These are phyloP conservation scores for Equus przewalskii DNA, from an alignment of 2,113 vertebrate species.

Conservation along the genomic window DNA sequence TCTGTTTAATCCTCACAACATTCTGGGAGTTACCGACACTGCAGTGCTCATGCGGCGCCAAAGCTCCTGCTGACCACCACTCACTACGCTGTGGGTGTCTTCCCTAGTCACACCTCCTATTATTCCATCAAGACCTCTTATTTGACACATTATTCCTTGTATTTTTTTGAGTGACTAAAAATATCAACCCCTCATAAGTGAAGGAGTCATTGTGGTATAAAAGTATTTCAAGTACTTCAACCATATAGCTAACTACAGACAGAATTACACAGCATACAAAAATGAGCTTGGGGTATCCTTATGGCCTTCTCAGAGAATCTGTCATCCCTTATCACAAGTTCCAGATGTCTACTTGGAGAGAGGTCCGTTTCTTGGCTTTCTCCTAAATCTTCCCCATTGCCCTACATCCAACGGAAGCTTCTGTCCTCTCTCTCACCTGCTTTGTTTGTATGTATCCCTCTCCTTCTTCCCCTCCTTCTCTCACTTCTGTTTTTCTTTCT, in stretches of 20 bases:
- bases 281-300: neutral
- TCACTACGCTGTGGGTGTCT: no score
- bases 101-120: neutral
- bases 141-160: neutral
- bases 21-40: neutral
- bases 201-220: neutral
- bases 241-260: neutral
- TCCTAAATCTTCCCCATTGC: neutral
- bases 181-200: neutral
- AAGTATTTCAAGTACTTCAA: conserved; percentile 55
- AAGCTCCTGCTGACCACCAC: neutral
- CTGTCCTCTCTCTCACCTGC: neutral
- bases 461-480: neutral
- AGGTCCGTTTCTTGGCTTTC: neutral
- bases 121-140: neutral
- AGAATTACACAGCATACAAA: neutral
- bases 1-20: neutral
- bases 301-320: neutral
- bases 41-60: no score
- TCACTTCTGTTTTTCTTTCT: neutral
- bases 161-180: conserved; percentile 44
- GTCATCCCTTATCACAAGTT: neutral
- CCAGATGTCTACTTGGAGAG: neutral
- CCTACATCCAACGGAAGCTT: neutral
- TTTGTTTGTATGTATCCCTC: neutral